Conservation (phyloP, 2,888 invertebrate species). For the Ennomos quercinarius region DNA sequence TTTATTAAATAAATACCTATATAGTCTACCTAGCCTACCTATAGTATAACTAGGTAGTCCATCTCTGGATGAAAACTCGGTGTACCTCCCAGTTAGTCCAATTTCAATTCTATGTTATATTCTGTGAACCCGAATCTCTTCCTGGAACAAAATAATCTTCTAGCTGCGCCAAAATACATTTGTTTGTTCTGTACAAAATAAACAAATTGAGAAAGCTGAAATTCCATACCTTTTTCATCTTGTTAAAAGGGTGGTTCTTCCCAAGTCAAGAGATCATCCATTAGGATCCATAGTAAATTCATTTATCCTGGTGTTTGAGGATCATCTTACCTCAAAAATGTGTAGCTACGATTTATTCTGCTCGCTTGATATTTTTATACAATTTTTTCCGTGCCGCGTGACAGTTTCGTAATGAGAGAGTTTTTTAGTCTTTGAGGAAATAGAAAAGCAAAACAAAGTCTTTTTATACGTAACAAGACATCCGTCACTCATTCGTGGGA, state of each 20-base stretch:
- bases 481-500: conserved; percentile 21
- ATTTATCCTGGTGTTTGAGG: conserved; percentile 29
- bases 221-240: conserved; percentile 23
- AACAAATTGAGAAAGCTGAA: conserved; percentile 6
- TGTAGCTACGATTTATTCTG: conserved; percentile 22
- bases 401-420: conserved; percentile 29
- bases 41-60: too few relatives aligned
- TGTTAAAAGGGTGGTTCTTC: conserved; percentile 14
- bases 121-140: too few relatives aligned
- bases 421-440: conserved; percentile 18
- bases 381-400: conserved; percentile 18
- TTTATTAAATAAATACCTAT: too few relatives aligned
- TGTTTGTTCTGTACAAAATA: not conserved
- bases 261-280: conserved; percentile 36
- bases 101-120: too few relatives aligned
- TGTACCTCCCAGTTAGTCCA: too few relatives aligned
- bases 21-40: too few relatives aligned
- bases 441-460: conserved; percentile 14
- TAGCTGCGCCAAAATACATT: not conserved
- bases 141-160: too few relatives aligned
- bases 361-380: conserved; percentile 24
- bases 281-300: conserved; percentile 29
- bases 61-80: too few relatives aligned
- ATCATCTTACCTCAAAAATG: conserved; percentile 24
- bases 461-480: conserved; percentile 29